Conservation (phyloP, 2,797 vertebrate genomes). For the Gastrophryne carolinensis region DNA sequence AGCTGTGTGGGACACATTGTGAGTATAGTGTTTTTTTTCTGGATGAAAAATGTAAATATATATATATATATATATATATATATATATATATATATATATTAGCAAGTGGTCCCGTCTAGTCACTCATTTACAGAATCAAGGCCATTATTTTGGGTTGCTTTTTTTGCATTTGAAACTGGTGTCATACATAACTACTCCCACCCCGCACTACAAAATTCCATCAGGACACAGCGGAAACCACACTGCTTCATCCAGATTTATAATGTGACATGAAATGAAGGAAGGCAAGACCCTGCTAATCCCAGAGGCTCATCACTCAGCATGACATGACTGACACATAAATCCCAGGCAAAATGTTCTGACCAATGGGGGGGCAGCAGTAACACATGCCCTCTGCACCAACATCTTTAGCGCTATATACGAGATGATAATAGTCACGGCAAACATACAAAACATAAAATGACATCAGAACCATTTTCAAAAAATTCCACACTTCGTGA, state of each 20-base stretch:
- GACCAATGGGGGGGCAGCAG: background rate
- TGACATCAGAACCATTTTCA: background rate
- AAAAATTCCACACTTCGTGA: background rate
- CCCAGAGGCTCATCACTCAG: background rate
- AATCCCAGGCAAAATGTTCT: background rate
- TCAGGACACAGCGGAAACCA: too few species aligned
- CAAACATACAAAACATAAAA: background rate
- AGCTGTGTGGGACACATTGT: too few species aligned
- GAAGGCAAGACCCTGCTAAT: slow-evolving; percentile 5
- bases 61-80: too few species aligned
- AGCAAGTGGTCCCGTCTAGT: background rate
- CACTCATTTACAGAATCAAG: background rate
- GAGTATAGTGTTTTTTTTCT: too few species aligned
- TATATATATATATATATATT: too few species aligned
- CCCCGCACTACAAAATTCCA: too few species aligned
- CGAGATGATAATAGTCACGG: background rate
- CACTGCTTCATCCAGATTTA: background rate
- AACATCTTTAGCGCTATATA: background rate
- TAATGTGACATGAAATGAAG: background rate
- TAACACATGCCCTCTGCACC: background rate
- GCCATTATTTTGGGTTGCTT: too few species aligned
- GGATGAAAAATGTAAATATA: too few species aligned
- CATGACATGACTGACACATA: background rate
- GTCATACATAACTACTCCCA: too few species aligned
- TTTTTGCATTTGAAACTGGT: too few species aligned